Conservation (phyloP, 2,888 invertebrate genomes). For the Chrysodeixis includens region DNA sequence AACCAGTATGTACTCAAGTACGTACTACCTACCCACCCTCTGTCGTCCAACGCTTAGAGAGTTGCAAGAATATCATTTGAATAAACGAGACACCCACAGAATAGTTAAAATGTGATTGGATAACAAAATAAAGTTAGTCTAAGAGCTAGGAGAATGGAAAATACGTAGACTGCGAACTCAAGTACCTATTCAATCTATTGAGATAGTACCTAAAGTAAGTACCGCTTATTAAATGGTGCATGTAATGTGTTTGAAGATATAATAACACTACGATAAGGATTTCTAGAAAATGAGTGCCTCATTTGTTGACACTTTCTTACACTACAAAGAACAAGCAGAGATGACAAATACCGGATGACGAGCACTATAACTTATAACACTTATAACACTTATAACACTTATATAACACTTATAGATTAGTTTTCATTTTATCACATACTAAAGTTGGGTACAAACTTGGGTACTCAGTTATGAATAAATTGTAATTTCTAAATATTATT, state of each 20-base stretch:
- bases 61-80: slow-evolving; percentile 54
- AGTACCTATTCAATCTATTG: background rate
- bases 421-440: no score
- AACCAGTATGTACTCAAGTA: slow-evolving; percentile 31
- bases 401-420: no score
- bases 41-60: slow-evolving; percentile 49
- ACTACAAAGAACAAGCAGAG: slow-evolving; percentile 7
- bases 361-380: no score
- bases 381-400: no score
- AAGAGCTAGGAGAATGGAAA: slow-evolving; percentile 19
- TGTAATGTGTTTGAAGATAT: background rate
- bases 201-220: no score
- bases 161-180: background rate
- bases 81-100: slow-evolving; percentile 51
- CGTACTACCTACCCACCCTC: slow-evolving; percentile 36
- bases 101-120: slow-evolving; percentile 47
- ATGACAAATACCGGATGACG: background rate
- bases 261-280: slow-evolving; percentile 18
- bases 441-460: no score
- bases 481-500: no score
- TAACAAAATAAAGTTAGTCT: slow-evolving; percentile 31
- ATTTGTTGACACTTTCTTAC: slow-evolving; percentile 44
- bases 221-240: background rate
- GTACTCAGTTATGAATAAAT: no score
- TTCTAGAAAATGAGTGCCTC: slow-evolving; percentile 17